Conservation (phyloP, 2,797 vertebrate species). For the Melanogrammus aeglefinus region DNA sequence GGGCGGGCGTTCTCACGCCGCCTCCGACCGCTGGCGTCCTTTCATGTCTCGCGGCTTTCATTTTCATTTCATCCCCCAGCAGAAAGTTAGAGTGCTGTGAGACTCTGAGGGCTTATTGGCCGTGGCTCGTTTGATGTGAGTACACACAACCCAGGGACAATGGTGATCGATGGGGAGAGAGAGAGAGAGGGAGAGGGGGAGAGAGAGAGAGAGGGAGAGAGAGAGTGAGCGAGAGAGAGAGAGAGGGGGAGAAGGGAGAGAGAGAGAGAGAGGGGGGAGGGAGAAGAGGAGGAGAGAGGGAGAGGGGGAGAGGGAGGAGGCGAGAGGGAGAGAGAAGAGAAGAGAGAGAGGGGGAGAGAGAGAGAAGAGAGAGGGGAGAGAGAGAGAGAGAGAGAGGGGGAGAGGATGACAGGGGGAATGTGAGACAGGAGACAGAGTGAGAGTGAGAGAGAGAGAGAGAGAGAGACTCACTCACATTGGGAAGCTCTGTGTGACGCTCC, state of each 20-base stretch:
- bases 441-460: no score
- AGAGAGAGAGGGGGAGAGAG: neutral
- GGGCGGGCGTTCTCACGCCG: neutral
- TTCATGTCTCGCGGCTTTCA: neutral
- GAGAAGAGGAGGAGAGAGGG: no score
- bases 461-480: no score
- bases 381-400: no score
- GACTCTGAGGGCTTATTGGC: slow-evolving; percentile 28
- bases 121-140: slow-evolving; percentile 65
- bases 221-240: no score
- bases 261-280: no score
- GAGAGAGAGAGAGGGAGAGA: neutral
- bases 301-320: no score
- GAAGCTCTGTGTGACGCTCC: slow-evolving; percentile 33
- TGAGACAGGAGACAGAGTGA: no score
- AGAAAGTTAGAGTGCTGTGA: neutral
- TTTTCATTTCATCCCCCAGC: neutral
- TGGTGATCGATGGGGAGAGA: slow-evolving; percentile 57
- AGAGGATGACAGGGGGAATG: no score
- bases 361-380: neutral
- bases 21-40: neutral
- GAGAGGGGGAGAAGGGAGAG: no score
- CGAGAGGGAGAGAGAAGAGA: neutral
- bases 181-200: neutral
- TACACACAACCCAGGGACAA: slow-evolving; percentile 23